A percentile compares a stretch with the other conserved stretches of the same genome.
These are phyloP conservation scores for Penaeus monodon DNA, from an alignment of 2,888 invertebrate genomes.

Conservation along the genomic window DNA sequence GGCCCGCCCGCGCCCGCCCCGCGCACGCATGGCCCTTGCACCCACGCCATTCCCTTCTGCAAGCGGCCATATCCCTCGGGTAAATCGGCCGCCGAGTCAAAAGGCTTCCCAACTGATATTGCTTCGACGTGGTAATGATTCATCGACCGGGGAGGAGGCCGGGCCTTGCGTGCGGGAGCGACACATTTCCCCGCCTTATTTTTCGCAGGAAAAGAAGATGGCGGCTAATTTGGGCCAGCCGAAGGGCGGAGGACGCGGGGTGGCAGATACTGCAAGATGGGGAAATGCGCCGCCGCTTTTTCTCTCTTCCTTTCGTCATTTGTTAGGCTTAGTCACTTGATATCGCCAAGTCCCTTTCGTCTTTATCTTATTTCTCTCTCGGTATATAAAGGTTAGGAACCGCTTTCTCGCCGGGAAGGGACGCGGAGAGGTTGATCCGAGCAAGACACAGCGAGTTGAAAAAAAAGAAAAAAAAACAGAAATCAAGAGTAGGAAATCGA, in stretches of 20 bases:
- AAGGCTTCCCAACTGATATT: not conserved
- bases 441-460: not conserved
- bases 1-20: not conserved
- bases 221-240: slow-evolving; percentile 52
- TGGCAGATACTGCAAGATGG: slow-evolving; percentile 43
- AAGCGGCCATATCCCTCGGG: not conserved
- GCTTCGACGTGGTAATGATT: slow-evolving; percentile 35
- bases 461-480: not conserved
- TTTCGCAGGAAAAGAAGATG: slow-evolving; percentile 59
- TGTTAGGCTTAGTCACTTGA: too few relatives aligned
- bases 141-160: slow-evolving; percentile 23
- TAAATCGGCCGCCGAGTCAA: not conserved
- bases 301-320: too few relatives aligned
- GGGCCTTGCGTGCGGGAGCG: slow-evolving; percentile 37
- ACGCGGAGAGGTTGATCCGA: not conserved
- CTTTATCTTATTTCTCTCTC: too few relatives aligned
- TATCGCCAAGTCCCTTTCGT: too few relatives aligned
- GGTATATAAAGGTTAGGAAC: too few relatives aligned
- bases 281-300: not conserved
- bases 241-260: slow-evolving; percentile 30
- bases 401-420: not conserved
- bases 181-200: slow-evolving; percentile 58
- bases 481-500: not conserved
- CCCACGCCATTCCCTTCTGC: slow-evolving; percentile 1
- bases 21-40: not conserved